Evolutionary conservation across 1,140 invertebrate species (phyloP), one percentile per base, ranked within the genome.

Genomic region (Aethina tumida): DNA sequence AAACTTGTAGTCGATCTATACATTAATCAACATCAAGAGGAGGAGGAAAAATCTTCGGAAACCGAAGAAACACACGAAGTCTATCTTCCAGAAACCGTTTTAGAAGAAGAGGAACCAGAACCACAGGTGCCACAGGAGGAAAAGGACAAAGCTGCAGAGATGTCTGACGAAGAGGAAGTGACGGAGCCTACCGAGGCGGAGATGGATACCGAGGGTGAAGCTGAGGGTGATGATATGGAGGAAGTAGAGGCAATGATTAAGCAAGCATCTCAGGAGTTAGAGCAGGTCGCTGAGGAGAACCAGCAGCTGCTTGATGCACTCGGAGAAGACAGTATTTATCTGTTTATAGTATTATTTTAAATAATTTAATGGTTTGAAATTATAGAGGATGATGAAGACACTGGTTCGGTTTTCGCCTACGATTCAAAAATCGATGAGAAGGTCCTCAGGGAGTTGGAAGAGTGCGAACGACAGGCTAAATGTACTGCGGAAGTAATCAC

Each of bases 371-470:
- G 14, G 1, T 8, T 29, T 29, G 6, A 8, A 10, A 9, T 29
- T 7, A 8, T 8, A 29, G 6, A 29, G 12, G 12, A 29, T 12
- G 14, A 29, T 12, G 32, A 20, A 13, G 42, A 37, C n/a, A 41
- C 34, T 27, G 49, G 25, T 7, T 50, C 43, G 9, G 33, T 29
- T 5, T 45, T 47, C 14, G 47, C 45, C 10, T 45, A 41, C 30
- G 40, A 54, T 37, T 38, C 48, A 7, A 40, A 30, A 2, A 50
- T 50, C 6, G 56, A 62, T 25, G 35, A 38, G 0, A 43, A 39
- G 2, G 41, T 62, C n/a, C 17, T 62, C 12, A 52, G 40, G 32
- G 55, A 60, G 47, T 36, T 62, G 0, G 58, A 59, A 35, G 57
- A 58, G 26, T 53, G 52, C 10, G 60, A 62, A 34, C 36, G 39